These are phyloP conservation scores for Manacus vitellinus DNA, from an alignment of 2,113 vertebrate species.

Conservation along the genomic window DNA sequence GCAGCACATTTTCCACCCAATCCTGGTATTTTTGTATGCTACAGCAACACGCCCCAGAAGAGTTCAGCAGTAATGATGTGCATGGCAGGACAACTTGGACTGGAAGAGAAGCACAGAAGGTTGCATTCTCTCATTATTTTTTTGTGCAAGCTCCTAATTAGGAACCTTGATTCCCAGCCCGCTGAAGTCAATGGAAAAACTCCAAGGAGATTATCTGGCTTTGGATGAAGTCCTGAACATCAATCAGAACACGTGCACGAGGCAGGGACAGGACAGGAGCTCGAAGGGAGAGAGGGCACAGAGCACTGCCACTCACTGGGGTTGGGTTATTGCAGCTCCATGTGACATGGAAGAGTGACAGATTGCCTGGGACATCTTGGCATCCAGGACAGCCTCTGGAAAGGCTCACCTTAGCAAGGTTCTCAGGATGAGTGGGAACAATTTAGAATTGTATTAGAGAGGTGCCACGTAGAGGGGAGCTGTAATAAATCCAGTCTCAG, in stretches of 20 bases:
- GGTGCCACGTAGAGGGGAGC: constrained; percentile 7
- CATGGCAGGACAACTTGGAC: background rate
- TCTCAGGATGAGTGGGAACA: constrained; percentile 5
- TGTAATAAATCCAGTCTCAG: constrained; percentile 25
- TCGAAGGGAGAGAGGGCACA: background rate
- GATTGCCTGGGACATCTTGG: constrained; percentile 34
- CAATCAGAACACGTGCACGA: background rate
- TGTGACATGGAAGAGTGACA: background rate
- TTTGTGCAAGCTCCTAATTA: background rate
- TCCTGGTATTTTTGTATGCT: background rate
- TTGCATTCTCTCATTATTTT: background rate
- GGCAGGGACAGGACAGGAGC: background rate
- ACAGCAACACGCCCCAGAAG: background rate
- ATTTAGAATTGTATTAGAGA: constrained; percentile 35
- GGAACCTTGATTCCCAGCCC: background rate
- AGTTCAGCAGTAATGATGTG: background rate
- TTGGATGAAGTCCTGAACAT: constrained; percentile 7
- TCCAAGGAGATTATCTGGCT: background rate
- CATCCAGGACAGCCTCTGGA: background rate
- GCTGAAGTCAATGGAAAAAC: background rate
- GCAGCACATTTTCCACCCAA: background rate
- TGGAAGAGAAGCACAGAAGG: constrained; percentile 9
- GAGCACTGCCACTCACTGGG: background rate
- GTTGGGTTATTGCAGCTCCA: background rate
- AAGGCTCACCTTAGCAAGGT: constrained; percentile 29